Base-by-base conservation (phyloP, 2,113 vertebrate species). In the Bettongia penicillata region DNA sequence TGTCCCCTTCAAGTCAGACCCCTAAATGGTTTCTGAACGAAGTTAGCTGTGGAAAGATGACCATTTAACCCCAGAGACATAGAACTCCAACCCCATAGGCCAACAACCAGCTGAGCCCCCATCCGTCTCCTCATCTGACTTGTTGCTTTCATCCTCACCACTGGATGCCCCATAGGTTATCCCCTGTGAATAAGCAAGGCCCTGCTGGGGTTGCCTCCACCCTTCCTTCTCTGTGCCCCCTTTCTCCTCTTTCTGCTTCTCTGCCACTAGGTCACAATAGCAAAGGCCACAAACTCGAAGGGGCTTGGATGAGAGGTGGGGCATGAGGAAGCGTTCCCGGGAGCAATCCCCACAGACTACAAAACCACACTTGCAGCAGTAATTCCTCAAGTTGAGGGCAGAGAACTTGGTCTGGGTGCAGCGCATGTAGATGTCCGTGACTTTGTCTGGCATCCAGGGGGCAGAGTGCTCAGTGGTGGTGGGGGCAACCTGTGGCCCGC, bases 341-440 rank as follows among this genome's bases (percentile, higher is more conserved):
- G 99, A 99, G 98, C 99, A 99, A 7, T 98, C 94, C 0, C 97
- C 98, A 0, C 99, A 99, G 9, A 99, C 99, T 0, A 99, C 97
- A 2, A 99, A 99, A 97, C 99, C 99, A 0, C 99, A 99, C 91
- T 98, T 98, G 28, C 99, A 98, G 98, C 99, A 99, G 98, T 99
- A 99, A 98, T 99, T 99, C 51, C 99, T 98, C 0, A 99, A 99
- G 0, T 99, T 99, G 61, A 99, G 98, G 0, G 99, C n/a, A 0
- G 97, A 98, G 98, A 99, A 99, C 94, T 98, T 99, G 9, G 98
- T 97, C 77, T 99, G 98, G 0, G 98, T 98, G 98, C 99, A 99
- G 97, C 99, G 99, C 99, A 99, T 99, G 98, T 99, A 99, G 97
- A 99, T 98, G 93, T 99, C 98, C 0, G 99, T 99, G 3, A 99